These are phyloP conservation scores for Hemiprocne comata DNA, from an alignment of 2,113 vertebrate species.

Conservation along the genomic window DNA sequence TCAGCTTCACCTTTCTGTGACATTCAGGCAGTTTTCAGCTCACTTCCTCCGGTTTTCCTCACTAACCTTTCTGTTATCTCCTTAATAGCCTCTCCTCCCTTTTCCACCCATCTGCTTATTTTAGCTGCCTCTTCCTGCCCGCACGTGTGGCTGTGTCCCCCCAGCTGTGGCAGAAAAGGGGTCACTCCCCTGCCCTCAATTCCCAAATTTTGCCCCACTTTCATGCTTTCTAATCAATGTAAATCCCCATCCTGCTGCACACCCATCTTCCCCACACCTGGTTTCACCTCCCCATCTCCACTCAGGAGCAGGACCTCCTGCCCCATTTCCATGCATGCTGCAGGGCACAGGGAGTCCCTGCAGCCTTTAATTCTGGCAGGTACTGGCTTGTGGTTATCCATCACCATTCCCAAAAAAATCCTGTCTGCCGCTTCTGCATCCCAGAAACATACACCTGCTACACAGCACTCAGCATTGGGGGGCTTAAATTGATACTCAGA, in stretches of 20 bases:
- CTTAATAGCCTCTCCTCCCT: slow-evolving; percentile 44
- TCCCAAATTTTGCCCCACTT: not conserved
- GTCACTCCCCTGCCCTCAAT: not conserved
- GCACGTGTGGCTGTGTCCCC: not conserved
- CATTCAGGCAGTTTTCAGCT: slow-evolving; percentile 12
- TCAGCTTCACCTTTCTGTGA: slow-evolving; percentile 38
- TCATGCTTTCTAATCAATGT: not conserved
- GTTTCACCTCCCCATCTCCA: accelerated
- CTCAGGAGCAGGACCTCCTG: not conserved
- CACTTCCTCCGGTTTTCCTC: slow-evolving; percentile 44
- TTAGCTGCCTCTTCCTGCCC: slow-evolving; percentile 62
- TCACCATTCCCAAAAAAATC: accelerated
- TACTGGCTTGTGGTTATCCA: not conserved
- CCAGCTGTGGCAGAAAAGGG: not conserved
- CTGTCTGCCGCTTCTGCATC: not conserved
- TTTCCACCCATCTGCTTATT: slow-evolving; percentile 64
- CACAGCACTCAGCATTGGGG: not conserved
- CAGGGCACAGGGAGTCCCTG: accelerated
- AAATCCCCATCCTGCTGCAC: not conserved
- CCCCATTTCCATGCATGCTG: accelerated
- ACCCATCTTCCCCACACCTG: not conserved
- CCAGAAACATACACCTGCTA: not conserved
- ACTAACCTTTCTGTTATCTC: slow-evolving; percentile 64
- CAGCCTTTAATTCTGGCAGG: not conserved
- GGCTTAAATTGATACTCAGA: not conserved